Evolutionary conservation across 2,888 invertebrate species (phyloP).

Genomic region (Chrysolina americana): DNA sequence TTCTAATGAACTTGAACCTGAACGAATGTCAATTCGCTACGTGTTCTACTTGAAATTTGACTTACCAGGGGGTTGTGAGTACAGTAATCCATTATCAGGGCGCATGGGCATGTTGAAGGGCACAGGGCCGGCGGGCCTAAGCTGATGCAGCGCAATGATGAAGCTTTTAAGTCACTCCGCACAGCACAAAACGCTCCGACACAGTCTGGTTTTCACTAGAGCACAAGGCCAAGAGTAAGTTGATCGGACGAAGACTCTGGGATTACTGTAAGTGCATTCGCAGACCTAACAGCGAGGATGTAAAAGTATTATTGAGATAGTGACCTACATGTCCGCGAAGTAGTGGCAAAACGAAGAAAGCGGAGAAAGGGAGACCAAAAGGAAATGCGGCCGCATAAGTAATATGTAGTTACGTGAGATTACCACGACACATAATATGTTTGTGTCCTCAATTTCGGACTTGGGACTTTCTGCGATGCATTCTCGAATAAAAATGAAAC

Average conservation of each 20-base stretch:
- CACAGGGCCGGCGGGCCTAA: constrained; percentile 56
- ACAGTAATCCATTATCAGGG: constrained; percentile 68
- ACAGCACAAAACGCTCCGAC: constrained; percentile 49
- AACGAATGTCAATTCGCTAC: not conserved
- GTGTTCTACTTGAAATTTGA: not conserved
- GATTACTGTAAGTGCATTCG: constrained; percentile 62
- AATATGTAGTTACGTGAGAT: constrained; percentile 70
- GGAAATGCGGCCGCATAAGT: constrained; percentile 69
- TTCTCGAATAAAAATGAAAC: constrained; percentile 69
- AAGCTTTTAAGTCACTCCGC: constrained; percentile 54
- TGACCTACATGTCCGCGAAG: constrained; percentile 69
- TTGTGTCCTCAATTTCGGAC: constrained; percentile 64
- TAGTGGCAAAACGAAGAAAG: constrained; percentile 70
- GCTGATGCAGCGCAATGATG: constrained; percentile 63
- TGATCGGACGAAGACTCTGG: constrained; percentile 44
- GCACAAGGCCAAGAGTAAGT: constrained; percentile 43
- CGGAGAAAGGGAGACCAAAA: constrained; percentile 69
- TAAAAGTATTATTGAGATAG: constrained; percentile 69
- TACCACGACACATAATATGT: constrained; percentile 68
- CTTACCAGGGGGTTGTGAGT: constrained; percentile 66
- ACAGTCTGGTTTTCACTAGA: constrained; percentile 43
- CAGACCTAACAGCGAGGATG: constrained; percentile 61
- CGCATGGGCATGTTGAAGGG: constrained; percentile 64
- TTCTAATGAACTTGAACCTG: constrained; percentile 17
- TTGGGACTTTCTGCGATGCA: constrained; percentile 62